A percentile compares a stretch with the other conserved stretches of the same genome.
phyloP scores from a whole-genome alignment of 2,888 invertebrate genomes.

The Synergus gifuensis region DNA sequence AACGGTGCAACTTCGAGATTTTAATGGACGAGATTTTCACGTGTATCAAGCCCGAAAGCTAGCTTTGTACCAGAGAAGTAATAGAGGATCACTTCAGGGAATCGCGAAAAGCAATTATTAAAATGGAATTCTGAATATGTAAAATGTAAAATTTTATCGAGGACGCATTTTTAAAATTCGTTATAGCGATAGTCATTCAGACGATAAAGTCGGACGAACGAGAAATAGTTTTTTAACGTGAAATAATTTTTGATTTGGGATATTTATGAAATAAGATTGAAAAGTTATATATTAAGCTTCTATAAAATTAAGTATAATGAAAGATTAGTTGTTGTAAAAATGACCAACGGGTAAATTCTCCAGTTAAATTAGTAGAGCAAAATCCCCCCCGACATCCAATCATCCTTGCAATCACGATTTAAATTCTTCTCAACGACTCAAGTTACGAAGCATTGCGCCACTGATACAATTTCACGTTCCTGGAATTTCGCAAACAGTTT shows the following conservation, averaged over 20 bases:
- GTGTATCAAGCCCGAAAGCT: neutral
- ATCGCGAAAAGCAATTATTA: conserved; percentile 18
- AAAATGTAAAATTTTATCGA: conserved; percentile 13
- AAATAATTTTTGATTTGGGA: too few species aligned
- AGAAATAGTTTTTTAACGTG: too few species aligned
- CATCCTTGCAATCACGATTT: neutral
- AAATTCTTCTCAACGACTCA: neutral
- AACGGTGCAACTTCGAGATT: conserved; percentile 7
- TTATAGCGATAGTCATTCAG: conserved; percentile 4
- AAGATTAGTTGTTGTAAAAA: neutral
- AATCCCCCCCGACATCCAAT: neutral
- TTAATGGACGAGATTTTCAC: conserved; percentile 29
- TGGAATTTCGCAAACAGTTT: neutral
- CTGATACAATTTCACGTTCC: neutral
- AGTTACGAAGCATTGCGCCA: neutral
- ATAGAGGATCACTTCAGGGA: conserved; percentile 15
- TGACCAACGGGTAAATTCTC: neutral
- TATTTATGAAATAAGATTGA: neutral
- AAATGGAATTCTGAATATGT: conserved; percentile 10
- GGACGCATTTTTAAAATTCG: neutral
- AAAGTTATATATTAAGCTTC: neutral
- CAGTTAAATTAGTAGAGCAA: neutral
- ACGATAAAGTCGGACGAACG: neutral
- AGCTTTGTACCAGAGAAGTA: neutral
- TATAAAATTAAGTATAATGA: neutral